phyloP scores from a whole-genome alignment of 1,140 invertebrate species.

The Temnothorax nylanderi region DNA sequence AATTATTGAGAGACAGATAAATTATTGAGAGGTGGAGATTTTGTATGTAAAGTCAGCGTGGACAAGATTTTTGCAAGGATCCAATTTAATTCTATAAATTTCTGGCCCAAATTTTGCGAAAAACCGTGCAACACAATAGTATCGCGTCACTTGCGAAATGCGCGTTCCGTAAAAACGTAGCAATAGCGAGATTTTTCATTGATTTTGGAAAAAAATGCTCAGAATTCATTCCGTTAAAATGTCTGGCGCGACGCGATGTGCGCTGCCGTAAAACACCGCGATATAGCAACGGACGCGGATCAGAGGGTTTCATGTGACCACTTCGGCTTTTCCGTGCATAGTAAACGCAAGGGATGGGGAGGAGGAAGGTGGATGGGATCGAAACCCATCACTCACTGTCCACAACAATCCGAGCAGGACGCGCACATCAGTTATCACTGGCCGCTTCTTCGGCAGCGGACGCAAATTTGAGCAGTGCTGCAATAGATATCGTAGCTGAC shows the following conservation, averaged over 20 bases:
- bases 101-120: neutral
- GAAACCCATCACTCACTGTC: conserved; percentile 73
- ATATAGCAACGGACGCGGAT: conserved; percentile 69
- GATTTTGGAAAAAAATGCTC: conserved; percentile 57
- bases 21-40: neutral
- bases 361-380: conserved; percentile 54
- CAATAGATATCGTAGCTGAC: conserved; percentile 25
- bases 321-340: conserved; percentile 51
- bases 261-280: conserved; percentile 65
- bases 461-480: conserved; percentile 62
- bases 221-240: conserved; percentile 65
- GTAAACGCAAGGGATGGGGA: conserved; percentile 59
- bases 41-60: neutral
- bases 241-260: conserved; percentile 34
- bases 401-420: conserved; percentile 70
- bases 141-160: neutral
- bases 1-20: neutral
- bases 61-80: neutral
- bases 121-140: neutral
- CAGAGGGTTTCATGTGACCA: conserved; percentile 69
- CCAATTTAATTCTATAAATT: neutral
- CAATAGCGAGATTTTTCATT: conserved; percentile 26
- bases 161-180: neutral
- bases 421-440: conserved; percentile 72
- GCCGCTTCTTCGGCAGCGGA: conserved; percentile 62